Percentiles rank a stretch among this genome's conserved stretches.
phyloP scores from a whole-genome alignment of 1,140 invertebrate genomes.

The Cotesia typhae region DNA sequence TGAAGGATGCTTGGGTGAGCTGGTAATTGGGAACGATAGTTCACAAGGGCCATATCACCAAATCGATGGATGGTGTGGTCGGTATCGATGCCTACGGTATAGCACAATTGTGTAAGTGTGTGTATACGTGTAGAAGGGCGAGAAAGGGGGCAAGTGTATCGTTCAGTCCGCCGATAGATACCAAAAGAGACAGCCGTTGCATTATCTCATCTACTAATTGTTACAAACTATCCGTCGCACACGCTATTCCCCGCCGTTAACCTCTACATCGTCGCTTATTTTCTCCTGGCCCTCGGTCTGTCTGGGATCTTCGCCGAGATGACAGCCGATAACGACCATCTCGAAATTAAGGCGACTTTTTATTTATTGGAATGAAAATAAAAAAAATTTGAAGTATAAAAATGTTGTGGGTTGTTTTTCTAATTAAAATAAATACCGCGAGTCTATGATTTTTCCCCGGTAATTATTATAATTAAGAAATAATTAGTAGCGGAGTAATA shows the following conservation, averaged over 20 bases:
- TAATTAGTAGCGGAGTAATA: too few relatives aligned
- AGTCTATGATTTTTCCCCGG: too few relatives aligned
- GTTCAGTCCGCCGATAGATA: conserved; percentile 1
- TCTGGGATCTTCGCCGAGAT: background rate
- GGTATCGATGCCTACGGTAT: conserved; percentile 18
- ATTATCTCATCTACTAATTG: conserved; percentile 39
- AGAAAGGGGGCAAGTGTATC: background rate
- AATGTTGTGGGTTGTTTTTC: too few relatives aligned
- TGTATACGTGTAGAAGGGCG: too few relatives aligned
- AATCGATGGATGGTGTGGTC: conserved; percentile 13
- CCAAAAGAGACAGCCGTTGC: conserved; percentile 12
- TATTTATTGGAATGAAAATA: too few relatives aligned
- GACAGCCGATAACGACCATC: background rate
- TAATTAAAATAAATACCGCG: too few relatives aligned
- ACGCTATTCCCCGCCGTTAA: conserved; percentile 26
- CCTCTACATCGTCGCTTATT: conserved; percentile 24
- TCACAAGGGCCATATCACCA: conserved; percentile 29
- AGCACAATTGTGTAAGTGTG: background rate
- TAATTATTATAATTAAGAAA: too few relatives aligned
- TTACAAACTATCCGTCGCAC: conserved; percentile 37
- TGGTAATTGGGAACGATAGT: conserved; percentile 15
- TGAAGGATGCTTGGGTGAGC: conserved; percentile 4
- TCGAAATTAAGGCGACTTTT: too few relatives aligned
- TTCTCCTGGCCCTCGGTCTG: background rate
- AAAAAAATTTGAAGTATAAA: too few relatives aligned